Evolutionary conservation across 1,140 invertebrate species (phyloP).

Genomic region (Plectrocnemia conspersa): DNA sequence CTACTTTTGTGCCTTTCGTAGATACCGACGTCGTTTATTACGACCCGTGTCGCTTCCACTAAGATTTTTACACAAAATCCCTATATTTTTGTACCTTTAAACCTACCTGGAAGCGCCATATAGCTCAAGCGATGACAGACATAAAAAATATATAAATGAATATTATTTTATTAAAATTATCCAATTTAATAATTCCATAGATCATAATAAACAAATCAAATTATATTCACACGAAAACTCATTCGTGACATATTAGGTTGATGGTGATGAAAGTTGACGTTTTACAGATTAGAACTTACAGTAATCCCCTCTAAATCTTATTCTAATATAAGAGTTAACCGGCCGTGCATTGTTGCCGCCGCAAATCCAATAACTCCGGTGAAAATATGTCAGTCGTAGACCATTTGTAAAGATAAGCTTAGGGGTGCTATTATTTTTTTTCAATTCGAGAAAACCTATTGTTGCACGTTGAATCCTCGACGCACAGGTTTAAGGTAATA

Average conservation of each 20-base stretch:
- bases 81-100: conserved; percentile 8
- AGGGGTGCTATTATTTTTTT: conserved; percentile 8
- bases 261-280: too few relatives aligned
- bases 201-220: too few relatives aligned
- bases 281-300: too few relatives aligned
- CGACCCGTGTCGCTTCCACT: conserved; percentile 3
- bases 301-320: conserved; percentile 24
- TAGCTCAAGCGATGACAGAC: neutral
- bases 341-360: conserved; percentile 20
- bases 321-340: conserved; percentile 29
- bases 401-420: conserved; percentile 31
- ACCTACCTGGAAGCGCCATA: conserved; percentile 14
- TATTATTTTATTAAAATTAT: too few relatives aligned
- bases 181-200: too few relatives aligned
- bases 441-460: neutral
- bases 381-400: conserved; percentile 33
- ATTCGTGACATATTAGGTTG: too few relatives aligned
- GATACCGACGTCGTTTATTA: conserved; percentile 13
- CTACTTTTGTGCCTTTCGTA: conserved; percentile 20
- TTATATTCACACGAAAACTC: too few relatives aligned
- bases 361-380: conserved; percentile 35
- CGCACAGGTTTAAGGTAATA: conserved; percentile 3
- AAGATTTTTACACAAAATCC: conserved; percentile 16
- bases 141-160: too few relatives aligned
- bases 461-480: conserved; percentile 2